phyloP scores from a whole-genome alignment of 2,797 vertebrate genomes.

The Xiphorhynchus erythropygius region DNA sequence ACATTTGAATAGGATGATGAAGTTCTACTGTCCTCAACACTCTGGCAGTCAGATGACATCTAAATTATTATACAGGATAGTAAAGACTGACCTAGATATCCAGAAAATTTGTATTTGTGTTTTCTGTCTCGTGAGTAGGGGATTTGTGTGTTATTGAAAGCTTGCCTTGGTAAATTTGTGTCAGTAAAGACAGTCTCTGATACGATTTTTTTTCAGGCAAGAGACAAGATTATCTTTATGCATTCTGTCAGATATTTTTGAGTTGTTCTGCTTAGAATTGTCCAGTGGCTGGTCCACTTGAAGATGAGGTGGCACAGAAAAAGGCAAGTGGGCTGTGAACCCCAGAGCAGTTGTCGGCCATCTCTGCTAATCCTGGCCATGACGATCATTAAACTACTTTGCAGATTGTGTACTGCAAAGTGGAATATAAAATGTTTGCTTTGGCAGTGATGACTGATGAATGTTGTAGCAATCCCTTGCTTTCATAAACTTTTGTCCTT shows the following conservation, averaged over 20 bases:
- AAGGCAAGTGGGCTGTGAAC: not conserved
- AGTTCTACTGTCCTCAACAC: not conserved
- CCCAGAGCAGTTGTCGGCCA: not conserved
- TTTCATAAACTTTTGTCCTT: not conserved
- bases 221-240: fast-evolving
- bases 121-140: not conserved
- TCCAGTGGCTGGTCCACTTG: not conserved
- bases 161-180: not conserved
- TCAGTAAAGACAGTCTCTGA: not conserved
- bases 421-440: not conserved
- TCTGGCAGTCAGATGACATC: not conserved
- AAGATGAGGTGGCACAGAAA: not conserved
- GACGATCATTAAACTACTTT: not conserved
- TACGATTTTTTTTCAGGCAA: not conserved
- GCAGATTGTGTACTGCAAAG: not conserved
- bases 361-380: not conserved
- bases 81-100: not conserved
- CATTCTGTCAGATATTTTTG: not conserved
- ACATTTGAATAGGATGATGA: not conserved
- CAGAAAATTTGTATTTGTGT: not conserved
- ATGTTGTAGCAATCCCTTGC: not conserved
- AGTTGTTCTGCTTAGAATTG: not conserved
- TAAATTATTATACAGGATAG: not conserved
- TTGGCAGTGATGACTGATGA: not conserved
- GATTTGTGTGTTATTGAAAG: not conserved